Evolutionary conservation across 2,797 vertebrate species (phyloP), one percentile per base, ranked within the genome.

Genomic region (Vespertilio murinus): DNA sequence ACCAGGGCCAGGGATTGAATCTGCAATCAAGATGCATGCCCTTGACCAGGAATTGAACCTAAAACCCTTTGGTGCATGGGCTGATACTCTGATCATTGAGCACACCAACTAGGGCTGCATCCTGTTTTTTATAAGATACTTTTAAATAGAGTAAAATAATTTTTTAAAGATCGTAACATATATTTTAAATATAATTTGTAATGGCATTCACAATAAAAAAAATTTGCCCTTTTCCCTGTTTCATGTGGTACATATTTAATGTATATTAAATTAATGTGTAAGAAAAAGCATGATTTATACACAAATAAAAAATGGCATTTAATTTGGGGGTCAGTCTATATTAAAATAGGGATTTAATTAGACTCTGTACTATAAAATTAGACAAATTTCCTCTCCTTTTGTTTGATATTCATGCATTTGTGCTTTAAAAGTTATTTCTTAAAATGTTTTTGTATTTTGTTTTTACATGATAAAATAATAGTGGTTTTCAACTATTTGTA

Each of bases 331-430:
- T 93, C 14, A 28, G n/a, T 93, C 11, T 86, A 75, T 45, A 79
- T 95, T 92, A 71, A 85, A 71, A 38, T 82, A 82, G 64, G 81
- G 70, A 84, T 28, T n/a, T 18, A 96, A 75, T 82, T 91, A 84
- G 61, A 65, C 56, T 88, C 17, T 96, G 49, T 95, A 30, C 70
- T 95, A 23, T 86, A 87, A 80, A 82, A 94, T n/a, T 74, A 95
- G n/a, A 38, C 49, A 67, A 4, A 80, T 91, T 95, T 91, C 14
- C 14, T 78, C 12, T 69, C 40, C 28, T 85, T 25, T 67, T 86
- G 47, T 93, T 89, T 93, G 38, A 2, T 82, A 89, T 95, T 89
- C 47, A 83, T 86, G 40, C 17, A 61, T 77, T 77, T 78, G 10
- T 88, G 33, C 42, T 89, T 89, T 92, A 77, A 92, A 69, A 91